These are phyloP conservation scores for Petrocephalus sullivani DNA, from an alignment of 2,797 vertebrate species.

Conservation along the genomic window DNA sequence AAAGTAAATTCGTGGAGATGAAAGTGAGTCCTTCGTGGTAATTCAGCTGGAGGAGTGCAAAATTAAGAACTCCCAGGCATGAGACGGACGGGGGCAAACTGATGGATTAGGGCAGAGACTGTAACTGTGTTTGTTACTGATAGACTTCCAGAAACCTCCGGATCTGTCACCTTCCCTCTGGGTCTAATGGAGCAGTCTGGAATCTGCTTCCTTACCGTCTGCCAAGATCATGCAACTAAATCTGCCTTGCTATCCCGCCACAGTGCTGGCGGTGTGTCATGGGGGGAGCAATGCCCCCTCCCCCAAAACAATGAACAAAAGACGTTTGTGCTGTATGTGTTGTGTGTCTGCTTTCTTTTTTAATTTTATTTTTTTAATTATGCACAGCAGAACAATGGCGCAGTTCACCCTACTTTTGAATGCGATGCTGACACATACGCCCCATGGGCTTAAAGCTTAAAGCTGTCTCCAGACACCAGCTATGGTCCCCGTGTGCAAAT, in stretches of 20 bases:
- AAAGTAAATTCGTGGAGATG: not conserved
- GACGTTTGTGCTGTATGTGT: constrained; percentile 43
- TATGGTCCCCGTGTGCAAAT: not conserved
- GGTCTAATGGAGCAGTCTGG: constrained; percentile 61
- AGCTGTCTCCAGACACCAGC: not conserved
- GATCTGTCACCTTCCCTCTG: constrained; percentile 47
- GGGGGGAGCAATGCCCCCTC: constrained; percentile 43
- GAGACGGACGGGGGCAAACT: constrained; percentile 16
- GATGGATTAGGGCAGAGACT: constrained; percentile 52
- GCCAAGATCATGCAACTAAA: constrained; percentile 47
- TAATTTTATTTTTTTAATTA: constrained; percentile 29
- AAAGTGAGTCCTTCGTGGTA: constrained; percentile 12
- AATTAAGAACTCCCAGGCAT: constrained; percentile 20
- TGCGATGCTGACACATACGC: not conserved
- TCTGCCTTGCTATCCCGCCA: constrained; percentile 44
- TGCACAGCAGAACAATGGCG: constrained; percentile 49
- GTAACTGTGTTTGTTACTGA: constrained; percentile 58
- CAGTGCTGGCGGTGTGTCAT: constrained; percentile 38
- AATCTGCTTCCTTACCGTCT: constrained; percentile 42
- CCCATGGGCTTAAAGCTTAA: constrained; percentile 4
- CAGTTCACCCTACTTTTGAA: constrained; percentile 6
- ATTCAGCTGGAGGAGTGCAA: constrained; percentile 26
- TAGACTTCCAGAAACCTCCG: constrained; percentile 51
- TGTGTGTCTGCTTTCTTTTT: constrained; percentile 40
- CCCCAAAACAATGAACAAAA: constrained; percentile 19